A percentile compares a stretch with the other conserved stretches of the same genome.
phyloP scores from a whole-genome alignment of 2,888 invertebrate species.

The Punctoribates punctum region DNA sequence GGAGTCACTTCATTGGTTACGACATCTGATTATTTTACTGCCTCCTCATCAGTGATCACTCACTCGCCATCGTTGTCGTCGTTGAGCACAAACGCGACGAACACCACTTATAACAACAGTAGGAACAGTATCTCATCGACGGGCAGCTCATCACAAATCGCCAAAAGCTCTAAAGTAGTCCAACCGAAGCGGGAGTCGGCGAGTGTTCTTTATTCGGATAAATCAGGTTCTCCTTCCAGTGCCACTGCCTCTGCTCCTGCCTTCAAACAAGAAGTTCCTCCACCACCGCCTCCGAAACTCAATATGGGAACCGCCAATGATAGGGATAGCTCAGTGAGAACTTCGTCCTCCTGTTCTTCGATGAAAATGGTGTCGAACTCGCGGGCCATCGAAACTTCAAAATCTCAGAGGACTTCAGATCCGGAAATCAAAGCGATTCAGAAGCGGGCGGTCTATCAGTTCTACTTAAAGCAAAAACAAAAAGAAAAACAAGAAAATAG shows the following conservation, averaged over 20 bases:
- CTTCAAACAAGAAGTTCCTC: constrained; percentile 1
- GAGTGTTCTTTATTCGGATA: constrained; percentile 15
- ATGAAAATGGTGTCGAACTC: not conserved
- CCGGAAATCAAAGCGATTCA: constrained; percentile 44
- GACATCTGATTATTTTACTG: constrained; percentile 26
- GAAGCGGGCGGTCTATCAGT: constrained; percentile 56
- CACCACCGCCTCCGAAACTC: constrained; percentile 39
- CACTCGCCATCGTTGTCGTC: constrained; percentile 40
- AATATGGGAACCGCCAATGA: not conserved
- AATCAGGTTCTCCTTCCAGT: not conserved
- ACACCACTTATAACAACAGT: constrained; percentile 27
- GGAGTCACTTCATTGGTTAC: constrained; percentile 31
- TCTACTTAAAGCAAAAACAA: constrained; percentile 67
- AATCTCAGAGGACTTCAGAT: not conserved
- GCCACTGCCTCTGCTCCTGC: not conserved
- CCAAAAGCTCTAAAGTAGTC: constrained; percentile 34
- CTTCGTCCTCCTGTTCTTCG: not conserved
- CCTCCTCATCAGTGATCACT: constrained; percentile 37
- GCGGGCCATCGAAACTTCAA: not conserved
- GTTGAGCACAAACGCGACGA: constrained; percentile 30
- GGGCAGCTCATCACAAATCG: constrained; percentile 39
- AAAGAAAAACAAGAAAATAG: constrained; percentile 44
- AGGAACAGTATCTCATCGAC: constrained; percentile 39
- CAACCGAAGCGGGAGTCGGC: constrained; percentile 36
- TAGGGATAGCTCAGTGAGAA: constrained; percentile 53